Percentiles rank a stretch among this genome's conserved stretches.
Evolutionary conservation across 1,140 invertebrate genomes (phyloP).

Genomic region (Drosophila erecta): DNA sequence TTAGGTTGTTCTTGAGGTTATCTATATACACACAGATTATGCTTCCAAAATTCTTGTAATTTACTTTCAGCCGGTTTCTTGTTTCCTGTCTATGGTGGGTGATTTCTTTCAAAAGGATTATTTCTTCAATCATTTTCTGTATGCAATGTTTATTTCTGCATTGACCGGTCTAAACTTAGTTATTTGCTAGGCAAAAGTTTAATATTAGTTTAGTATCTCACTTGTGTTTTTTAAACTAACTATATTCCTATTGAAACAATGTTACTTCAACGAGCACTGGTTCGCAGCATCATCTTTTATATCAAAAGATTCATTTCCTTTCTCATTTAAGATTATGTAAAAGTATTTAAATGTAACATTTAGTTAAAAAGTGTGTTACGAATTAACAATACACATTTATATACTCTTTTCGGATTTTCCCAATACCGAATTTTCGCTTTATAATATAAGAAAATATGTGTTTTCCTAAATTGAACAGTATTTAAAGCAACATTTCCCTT

Average conservation of each 20-base stretch:
- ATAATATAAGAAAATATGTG: conserved; percentile 28
- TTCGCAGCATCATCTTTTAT: conserved; percentile 7
- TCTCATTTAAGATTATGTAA: conserved; percentile 2
- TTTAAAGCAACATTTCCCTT: conserved; percentile 29
- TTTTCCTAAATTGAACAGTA: conserved; percentile 38
- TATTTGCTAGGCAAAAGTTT: conserved; percentile 55
- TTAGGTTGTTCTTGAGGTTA: conserved; percentile 23
- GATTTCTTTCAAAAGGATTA: conserved; percentile 32
- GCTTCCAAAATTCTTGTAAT: conserved; percentile 21
- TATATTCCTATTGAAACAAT: conserved; percentile 52
- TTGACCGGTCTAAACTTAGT: conserved; percentile 40
- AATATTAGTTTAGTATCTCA: conserved; percentile 41
- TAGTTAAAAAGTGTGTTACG: conserved; percentile 18
- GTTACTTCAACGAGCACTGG: conserved; percentile 18
- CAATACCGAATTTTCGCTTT: conserved; percentile 9
- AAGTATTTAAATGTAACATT: conserved; percentile 25
- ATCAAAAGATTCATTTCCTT: conserved; percentile 17
- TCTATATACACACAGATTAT: conserved; percentile 44
- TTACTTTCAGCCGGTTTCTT: conserved; percentile 38
- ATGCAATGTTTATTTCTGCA: conserved; percentile 19
- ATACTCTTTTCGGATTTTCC: conserved; percentile 1
- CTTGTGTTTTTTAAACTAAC: conserved; percentile 48
- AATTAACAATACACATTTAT: conserved; percentile 31
- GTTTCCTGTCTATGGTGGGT: conserved; percentile 49
- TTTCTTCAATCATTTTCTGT: conserved; percentile 5